These are phyloP conservation scores for Calidris pygmaea DNA, from an alignment of 2,113 vertebrate genomes.

Conservation along the genomic window DNA sequence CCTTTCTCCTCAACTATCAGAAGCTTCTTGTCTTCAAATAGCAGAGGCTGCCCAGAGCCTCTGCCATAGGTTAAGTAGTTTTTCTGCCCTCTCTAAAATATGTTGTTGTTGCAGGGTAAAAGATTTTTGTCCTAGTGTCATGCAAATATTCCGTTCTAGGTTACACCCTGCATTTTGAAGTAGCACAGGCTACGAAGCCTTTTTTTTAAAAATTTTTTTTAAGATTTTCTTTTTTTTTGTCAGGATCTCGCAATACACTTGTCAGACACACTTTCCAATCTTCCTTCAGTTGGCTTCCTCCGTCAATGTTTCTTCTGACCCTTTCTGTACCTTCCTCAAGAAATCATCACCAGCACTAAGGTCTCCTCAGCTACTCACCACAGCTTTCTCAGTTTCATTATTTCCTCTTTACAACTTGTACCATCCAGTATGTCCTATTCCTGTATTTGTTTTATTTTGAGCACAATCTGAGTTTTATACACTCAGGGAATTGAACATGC, in stretches of 20 bases:
- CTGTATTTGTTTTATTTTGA: background rate
- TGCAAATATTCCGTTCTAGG: background rate
- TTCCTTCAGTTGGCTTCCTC: background rate
- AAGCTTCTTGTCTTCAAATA: background rate
- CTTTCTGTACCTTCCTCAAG: background rate
- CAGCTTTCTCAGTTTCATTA: background rate
- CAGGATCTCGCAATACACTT: background rate
- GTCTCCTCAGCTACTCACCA: background rate
- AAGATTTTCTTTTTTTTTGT: background rate
- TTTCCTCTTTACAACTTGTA: background rate
- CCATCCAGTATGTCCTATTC: background rate
- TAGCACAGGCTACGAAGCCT: background rate
- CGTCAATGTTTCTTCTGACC: background rate
- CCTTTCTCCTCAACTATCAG: background rate
- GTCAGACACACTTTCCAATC: background rate
- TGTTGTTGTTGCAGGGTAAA: background rate
- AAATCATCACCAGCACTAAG: background rate
- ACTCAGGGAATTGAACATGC: background rate
- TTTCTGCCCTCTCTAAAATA: background rate
- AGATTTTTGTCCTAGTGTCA: background rate
- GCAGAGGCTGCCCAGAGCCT: background rate
- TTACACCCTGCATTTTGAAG: background rate
- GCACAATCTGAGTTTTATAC: background rate
- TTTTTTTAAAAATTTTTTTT: too few relatives aligned
- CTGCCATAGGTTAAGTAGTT: background rate